phyloP scores from a whole-genome alignment of 2,797 vertebrate genomes.

The Pampus argenteus region DNA sequence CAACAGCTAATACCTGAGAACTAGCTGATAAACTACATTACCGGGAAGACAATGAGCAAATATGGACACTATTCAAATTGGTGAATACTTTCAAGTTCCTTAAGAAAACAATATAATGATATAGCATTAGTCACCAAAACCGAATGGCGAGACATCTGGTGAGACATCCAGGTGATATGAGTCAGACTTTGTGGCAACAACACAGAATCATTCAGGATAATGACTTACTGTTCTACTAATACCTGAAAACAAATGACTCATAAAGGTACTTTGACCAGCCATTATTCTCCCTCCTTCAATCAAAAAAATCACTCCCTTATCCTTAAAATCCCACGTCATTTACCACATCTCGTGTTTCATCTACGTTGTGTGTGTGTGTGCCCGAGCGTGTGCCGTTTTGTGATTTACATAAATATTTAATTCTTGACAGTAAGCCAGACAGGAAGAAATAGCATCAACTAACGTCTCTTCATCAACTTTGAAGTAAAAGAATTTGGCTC shows the following conservation, averaged over 20 bases:
- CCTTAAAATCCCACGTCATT: slow-evolving; percentile 15
- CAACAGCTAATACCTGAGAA: neutral
- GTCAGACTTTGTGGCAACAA: slow-evolving; percentile 50
- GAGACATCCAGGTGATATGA: slow-evolving; percentile 65
- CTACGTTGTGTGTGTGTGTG: slow-evolving; percentile 7
- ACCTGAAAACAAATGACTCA: slow-evolving; percentile 62
- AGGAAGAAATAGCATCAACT: slow-evolving; percentile 12
- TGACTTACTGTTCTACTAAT: slow-evolving; percentile 44
- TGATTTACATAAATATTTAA: neutral
- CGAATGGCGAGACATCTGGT: slow-evolving; percentile 31
- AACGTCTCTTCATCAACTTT: neutral
- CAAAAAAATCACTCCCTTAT: neutral
- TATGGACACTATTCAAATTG: slow-evolving; percentile 5
- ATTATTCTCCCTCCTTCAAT: slow-evolving; percentile 21
- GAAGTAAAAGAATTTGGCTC: slow-evolving; percentile 29
- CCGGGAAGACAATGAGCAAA: neutral
- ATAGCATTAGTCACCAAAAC: slow-evolving; percentile 46
- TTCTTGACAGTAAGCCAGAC: neutral
- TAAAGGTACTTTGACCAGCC: slow-evolving; percentile 57
- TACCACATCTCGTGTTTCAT: slow-evolving; percentile 7
- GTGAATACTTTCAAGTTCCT: slow-evolving; percentile 17
- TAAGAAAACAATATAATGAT: slow-evolving; percentile 25
- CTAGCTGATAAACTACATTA: neutral
- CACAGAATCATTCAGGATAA: slow-evolving; percentile 41
- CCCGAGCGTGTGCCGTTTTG: too few relatives aligned